Conservation (phyloP, 2,113 vertebrate genomes). For the Elaphurus davidianus region DNA sequence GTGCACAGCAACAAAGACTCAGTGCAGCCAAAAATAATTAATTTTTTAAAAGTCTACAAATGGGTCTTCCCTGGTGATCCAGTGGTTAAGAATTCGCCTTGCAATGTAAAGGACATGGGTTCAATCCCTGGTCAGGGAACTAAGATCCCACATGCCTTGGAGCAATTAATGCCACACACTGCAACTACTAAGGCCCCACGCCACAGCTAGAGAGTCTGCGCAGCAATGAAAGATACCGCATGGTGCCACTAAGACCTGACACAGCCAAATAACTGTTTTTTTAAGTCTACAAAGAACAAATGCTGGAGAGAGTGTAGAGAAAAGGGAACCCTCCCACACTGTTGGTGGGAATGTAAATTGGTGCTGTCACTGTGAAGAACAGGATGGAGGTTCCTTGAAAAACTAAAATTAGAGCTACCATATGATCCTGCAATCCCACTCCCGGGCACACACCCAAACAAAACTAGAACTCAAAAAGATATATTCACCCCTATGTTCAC, state of each 20-base stretch:
- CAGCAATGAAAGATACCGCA: background rate
- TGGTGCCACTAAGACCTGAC: background rate
- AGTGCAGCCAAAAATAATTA: background rate
- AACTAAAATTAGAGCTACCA: background rate
- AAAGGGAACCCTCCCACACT: background rate
- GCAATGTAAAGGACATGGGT: background rate
- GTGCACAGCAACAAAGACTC: background rate
- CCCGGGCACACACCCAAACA: background rate
- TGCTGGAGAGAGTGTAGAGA: background rate
- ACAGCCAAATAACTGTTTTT: background rate
- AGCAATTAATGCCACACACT: background rate
- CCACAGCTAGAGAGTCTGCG: background rate
- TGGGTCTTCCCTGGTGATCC: background rate
- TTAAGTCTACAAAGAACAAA: background rate
- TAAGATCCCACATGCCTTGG: background rate
- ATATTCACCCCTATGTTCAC: background rate
- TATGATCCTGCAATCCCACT: background rate
- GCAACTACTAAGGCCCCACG: background rate
- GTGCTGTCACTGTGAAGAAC: background rate
- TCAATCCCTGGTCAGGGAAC: background rate
- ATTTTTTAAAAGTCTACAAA: background rate
- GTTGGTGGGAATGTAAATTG: background rate
- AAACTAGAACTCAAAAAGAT: background rate
- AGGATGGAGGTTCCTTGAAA: background rate
- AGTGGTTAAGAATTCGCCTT: background rate